These are phyloP conservation scores for Artemia sinica DNA, from an alignment of 2,888 invertebrate genomes.

Conservation along the genomic window DNA sequence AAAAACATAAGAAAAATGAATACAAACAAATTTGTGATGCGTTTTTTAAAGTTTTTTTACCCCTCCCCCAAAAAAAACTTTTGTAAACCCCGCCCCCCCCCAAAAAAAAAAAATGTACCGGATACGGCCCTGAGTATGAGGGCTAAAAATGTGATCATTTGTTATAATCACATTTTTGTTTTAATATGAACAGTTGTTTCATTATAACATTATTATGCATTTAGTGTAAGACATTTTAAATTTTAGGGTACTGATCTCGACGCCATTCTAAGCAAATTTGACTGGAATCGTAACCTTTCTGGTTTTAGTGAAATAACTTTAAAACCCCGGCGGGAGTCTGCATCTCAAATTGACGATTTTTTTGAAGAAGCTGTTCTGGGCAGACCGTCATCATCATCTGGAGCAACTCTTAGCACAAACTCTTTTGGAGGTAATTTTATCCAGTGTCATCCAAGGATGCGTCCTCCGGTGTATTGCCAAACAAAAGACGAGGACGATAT, in stretches of 20 bases:
- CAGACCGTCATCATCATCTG: conserved; percentile 28
- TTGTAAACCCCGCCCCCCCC: too few relatives aligned
- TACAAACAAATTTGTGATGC: too few relatives aligned
- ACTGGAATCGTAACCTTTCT: conserved; percentile 29
- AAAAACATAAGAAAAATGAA: too few relatives aligned
- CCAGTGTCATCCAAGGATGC: conserved; percentile 33
- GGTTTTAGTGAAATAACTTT: conserved; percentile 17
- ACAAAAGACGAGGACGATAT: conserved; percentile 55
- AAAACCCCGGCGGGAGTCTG: conserved; percentile 42
- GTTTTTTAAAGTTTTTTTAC: too few relatives aligned
- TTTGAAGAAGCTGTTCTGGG: conserved; percentile 35
- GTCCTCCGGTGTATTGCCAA: conserved; percentile 36
- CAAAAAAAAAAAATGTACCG: too few relatives aligned
- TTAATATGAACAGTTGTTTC: too few relatives aligned
- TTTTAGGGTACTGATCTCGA: conserved; percentile 47
- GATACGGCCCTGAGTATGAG: too few relatives aligned
- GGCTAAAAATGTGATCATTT: too few relatives aligned
- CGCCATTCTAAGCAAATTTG: conserved; percentile 58
- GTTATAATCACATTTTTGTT: too few relatives aligned
- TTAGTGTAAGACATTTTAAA: neutral
- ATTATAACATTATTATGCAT: too few relatives aligned
- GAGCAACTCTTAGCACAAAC: conserved; percentile 15
- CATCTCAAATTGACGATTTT: conserved; percentile 46
- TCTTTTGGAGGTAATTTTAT: neutral
- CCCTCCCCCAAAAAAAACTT: too few relatives aligned